Evolutionary conservation across 2,113 vertebrate species (phyloP), one percentile per base, ranked within the genome.

Genomic region (Corythoichthys haematopterus): DNA sequence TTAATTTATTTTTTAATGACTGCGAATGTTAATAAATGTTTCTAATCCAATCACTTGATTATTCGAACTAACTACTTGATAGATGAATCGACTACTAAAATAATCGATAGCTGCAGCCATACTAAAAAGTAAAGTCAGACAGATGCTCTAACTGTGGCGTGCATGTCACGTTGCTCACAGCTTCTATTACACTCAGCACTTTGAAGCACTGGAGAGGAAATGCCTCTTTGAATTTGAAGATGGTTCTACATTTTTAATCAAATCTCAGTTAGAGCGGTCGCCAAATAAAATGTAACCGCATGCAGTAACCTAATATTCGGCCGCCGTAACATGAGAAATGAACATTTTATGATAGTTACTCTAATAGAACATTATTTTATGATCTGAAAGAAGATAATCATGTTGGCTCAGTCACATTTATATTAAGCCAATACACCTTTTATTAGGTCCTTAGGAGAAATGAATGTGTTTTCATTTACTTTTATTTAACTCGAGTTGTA

Each of bases 221-320:
- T 46, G 40, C 58, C 66, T 75, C 80, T 75, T 79, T 64, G 70
- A 73, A 74, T 48, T 58, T 65, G 69, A 66, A 50, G 68, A 80
- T 78, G 76, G 66, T 3, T 47, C 33, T 47, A 10, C 12, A 40
- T 61, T 68, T 65, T 69, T 53, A 7, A 68, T 68, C 2, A 59
- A 75, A 56, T 52, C 64, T 10, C 45, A 64, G 12, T 40, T 38
- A 65, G 47, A 66, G 56, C 51, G 33, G 64, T 43, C 28, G 58
- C 12, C 13, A 55, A 48, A 20, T 10, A 53, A 64, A 77, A 38
- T 1, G 10, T 12, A 70, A 51, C 16, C 55, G 60, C 61, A 57
- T 8, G 20, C 40, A 46, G 28, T 33, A 28, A 66, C 12, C 33
- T 15, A 45, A 55, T 69, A 6, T 9, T 66, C 43, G 14, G 11